Evolutionary conservation across 2,113 vertebrate species (phyloP).

Genomic region (Gyps fulvus): DNA sequence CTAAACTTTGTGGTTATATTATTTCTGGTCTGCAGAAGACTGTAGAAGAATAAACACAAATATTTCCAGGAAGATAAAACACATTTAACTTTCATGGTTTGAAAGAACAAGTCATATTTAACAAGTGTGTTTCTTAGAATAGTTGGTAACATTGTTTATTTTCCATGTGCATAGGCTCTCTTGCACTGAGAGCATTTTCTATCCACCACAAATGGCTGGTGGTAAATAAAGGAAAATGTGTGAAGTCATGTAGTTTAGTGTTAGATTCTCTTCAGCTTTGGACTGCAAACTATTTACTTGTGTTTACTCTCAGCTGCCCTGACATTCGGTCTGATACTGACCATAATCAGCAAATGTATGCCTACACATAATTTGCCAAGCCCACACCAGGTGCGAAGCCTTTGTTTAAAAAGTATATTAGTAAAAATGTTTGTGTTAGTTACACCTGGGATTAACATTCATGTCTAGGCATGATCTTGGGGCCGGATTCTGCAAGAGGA

Average conservation of each 20-base stretch:
- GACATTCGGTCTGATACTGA: not conserved
- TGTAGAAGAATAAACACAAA: not conserved
- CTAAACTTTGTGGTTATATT: not conserved
- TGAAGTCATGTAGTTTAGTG: not conserved
- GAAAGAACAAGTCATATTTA: not conserved
- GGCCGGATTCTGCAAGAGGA: not conserved
- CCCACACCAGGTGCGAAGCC: not conserved
- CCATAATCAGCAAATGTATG: not conserved
- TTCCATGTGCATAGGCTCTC: accelerated
- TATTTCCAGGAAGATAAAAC: not conserved
- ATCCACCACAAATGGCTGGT: not conserved
- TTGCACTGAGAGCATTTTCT: not conserved
- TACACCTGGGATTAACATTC: slow-evolving; percentile 33
- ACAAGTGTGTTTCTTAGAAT: not conserved
- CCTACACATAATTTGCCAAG: not conserved
- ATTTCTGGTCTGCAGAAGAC: not conserved
- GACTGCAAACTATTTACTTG: not conserved
- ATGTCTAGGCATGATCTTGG: not conserved
- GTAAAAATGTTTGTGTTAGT: not conserved
- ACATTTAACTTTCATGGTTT: not conserved
- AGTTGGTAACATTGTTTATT: not conserved
- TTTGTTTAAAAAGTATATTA: not conserved
- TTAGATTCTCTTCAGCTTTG: not conserved
- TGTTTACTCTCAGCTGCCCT: not conserved
- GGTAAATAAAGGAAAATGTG: not conserved